Evolutionary conservation across 2,113 vertebrate genomes (phyloP), one percentile per base, ranked within the genome.

Genomic region (Tretioscincus oriximinensis): DNA sequence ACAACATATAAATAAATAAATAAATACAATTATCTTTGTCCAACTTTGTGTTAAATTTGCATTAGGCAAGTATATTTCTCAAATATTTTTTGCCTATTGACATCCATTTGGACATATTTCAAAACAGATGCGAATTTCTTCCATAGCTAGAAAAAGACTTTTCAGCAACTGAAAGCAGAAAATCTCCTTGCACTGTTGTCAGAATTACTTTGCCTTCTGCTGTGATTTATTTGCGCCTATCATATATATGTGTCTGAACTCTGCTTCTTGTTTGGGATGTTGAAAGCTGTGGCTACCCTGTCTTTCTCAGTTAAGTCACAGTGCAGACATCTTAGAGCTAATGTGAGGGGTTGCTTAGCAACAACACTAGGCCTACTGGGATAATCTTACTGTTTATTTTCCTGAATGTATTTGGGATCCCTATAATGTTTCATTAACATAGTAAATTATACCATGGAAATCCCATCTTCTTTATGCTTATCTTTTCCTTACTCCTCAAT

Each of bases 341-440:
- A 77, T 14, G 60, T 64, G 69, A 77, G 73, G 65, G 2, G 81
- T 83, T 77, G 81, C 81, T 77, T 83, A 83, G 81, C 81, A 83
- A 83, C 81, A 41, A 73, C 64, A 35, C 76, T 83, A 83, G 72
- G 29, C 68, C 75, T 77, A 75, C 67, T 72, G 61, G 67, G 81
- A 83, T 83, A 73, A 83, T 77, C 69, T 83, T 49, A 60, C 73
- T 77, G 58, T 83, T 77, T 75, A 41, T 77, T 83, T 77, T 54
- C 58, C 51, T 70, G 58, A 77, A 64, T 81, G 51, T 83, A 66
- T 73, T 72, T 77, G 58, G 60, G 60, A 66, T 35, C 68, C 61
- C 28, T 63, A 54, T 8, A 77, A 72, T 54, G 73, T 64, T 51
- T 71, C 54, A 77, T 77, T 29, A 29, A 24, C 66, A 66, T 77